These are phyloP conservation scores for Onychostruthus taczanowskii DNA, from an alignment of 2,113 vertebrate genomes.

Conservation along the genomic window DNA sequence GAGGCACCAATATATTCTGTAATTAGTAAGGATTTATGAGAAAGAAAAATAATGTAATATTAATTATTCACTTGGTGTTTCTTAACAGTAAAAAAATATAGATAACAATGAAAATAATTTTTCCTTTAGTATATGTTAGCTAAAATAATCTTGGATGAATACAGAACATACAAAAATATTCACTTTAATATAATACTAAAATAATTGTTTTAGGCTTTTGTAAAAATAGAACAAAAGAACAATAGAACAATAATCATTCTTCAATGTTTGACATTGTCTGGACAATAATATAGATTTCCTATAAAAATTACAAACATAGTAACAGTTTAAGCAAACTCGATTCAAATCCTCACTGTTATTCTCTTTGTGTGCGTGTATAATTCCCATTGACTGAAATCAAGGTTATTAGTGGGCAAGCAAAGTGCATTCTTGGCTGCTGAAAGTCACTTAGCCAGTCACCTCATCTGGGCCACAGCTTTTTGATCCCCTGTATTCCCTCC, in stretches of 20 bases:
- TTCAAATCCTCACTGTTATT: background rate
- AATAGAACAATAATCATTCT: background rate
- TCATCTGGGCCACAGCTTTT: background rate
- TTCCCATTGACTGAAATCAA: background rate
- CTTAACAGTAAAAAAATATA: background rate
- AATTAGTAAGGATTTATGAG: background rate
- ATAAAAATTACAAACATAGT: background rate
- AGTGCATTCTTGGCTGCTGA: background rate
- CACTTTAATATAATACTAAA: background rate
- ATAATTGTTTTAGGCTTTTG: background rate
- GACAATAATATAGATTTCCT: conserved; percentile 29
- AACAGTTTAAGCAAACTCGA: background rate
- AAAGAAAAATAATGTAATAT: background rate
- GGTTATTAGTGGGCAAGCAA: background rate
- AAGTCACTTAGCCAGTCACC: background rate
- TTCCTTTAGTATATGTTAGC: background rate
- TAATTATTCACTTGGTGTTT: background rate
- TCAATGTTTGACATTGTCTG: background rate
- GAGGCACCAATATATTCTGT: background rate
- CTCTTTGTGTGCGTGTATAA: background rate
- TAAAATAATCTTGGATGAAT: background rate
- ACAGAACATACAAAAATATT: background rate
- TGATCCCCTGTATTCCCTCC: background rate
- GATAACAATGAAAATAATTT: background rate
- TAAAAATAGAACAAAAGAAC: background rate